A percentile compares a stretch with the other conserved stretches of the same genome.
phyloP scores from a whole-genome alignment of 2,888 invertebrate genomes.

The Ophraella communa region DNA sequence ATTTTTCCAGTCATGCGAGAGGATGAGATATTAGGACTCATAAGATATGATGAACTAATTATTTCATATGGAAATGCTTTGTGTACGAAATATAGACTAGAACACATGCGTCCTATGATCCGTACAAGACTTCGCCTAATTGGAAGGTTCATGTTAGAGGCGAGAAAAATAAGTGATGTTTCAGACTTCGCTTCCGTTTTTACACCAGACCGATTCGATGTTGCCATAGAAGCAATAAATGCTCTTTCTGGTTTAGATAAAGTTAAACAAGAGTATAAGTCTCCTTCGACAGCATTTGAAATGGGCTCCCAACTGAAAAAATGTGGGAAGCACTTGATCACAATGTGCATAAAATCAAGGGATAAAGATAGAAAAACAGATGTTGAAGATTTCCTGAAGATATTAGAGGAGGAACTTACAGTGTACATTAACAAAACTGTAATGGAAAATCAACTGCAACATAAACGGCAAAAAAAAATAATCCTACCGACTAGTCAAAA shows the following conservation, averaged over 20 bases:
- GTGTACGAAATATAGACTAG: constrained; percentile 34
- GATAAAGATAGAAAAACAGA: constrained; percentile 16
- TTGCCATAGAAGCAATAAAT: constrained; percentile 21
- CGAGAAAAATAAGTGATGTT: constrained; percentile 8
- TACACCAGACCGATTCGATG: constrained; percentile 29
- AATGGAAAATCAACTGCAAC: constrained; percentile 18
- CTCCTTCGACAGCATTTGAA: constrained; percentile 29
- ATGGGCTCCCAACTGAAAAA: constrained; percentile 37
- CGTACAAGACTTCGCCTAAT: constrained; percentile 18
- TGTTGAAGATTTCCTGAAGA: constrained; percentile 25
- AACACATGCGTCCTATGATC: constrained; percentile 36
- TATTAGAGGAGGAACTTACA: constrained; percentile 17
- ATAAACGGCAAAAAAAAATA: constrained; percentile 26
- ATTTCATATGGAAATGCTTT: constrained; percentile 39
- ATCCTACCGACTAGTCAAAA: constrained; percentile 14
- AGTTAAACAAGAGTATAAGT: constrained; percentile 18
- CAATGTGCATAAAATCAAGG: constrained; percentile 32
- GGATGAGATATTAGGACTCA: constrained; percentile 31
- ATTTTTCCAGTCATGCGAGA: constrained; percentile 39
- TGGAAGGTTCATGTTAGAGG: constrained; percentile 22
- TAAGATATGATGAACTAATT: constrained; percentile 40
- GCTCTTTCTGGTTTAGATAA: constrained; percentile 19
- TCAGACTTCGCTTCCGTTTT: constrained; percentile 28
- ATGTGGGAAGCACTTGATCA: constrained; percentile 24
- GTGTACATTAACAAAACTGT: constrained; percentile 21